Base-by-base conservation (phyloP, 2,797 vertebrate species). In the Crypturellus tataupa region DNA sequence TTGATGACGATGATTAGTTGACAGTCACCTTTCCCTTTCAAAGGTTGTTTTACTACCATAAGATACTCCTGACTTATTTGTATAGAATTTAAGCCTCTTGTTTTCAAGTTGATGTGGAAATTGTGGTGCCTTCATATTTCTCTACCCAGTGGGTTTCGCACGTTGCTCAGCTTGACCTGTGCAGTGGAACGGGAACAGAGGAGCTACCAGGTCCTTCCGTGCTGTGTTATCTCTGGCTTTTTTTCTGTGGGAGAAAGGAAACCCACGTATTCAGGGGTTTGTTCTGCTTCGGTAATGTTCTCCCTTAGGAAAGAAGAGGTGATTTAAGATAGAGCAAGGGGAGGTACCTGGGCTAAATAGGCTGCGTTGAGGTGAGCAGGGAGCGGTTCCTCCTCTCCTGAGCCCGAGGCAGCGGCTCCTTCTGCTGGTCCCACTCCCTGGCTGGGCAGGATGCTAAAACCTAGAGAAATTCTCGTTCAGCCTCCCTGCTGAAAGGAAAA, bases 301-400 rank as follows among this genome's bases (percentile, higher is more conserved):
- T 23, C 7, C 1, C 0, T 31, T 68, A 13, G 2, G 27, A 29
- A 63, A 62, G 62, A 78, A 93, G 14, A 0, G 0, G 4, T 75
- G 53, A 55, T 19, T 62, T 51, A 27, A 40, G 31, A 3, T 75
- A 47, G 76, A 27, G 39, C 25, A 39, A 42, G 35, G 55, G 63
- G 68, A 65, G 39, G 64, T 63, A 39, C 23, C 51, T 40, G 68
- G 35, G 51, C 33, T 64, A 35, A 75, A 42, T 1, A 39, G 35
- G 18, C 56, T 2, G 9, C 29, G 47, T 27, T 70, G 24, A 25
- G 72, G 35, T 75, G 44, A 35, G 47, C 18, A 35, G 80, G 73
- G 72, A 60, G 17, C 2, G 16, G 10, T 29, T 55, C 10, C 21
- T 46, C 59, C 42, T 39, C 33, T 40, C 40, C 10, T 23, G 21